Base-by-base conservation (phyloP, 1,140 invertebrate species). In the Drosophila pseudoananassae region DNA sequence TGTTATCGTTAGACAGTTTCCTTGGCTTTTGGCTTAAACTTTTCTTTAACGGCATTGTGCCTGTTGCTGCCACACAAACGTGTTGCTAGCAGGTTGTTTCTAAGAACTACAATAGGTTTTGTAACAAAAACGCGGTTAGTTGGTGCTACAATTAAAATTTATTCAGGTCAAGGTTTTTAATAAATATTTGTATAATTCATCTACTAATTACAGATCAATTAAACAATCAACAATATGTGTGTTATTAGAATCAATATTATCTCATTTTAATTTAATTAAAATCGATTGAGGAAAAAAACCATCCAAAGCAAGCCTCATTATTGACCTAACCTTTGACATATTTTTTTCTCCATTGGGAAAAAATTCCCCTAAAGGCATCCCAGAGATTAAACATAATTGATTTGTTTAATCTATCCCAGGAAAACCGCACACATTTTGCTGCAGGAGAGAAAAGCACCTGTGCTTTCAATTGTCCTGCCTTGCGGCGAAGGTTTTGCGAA, bases 1-100 rank as follows among this genome's bases (percentile, higher is more conserved):
- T 81, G 78, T 87, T 87, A 81, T 87, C 76, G 81, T 59, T 68
- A 63, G 63, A 45, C 51, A 45, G 46, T 38, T 59, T 50, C 27
- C 36, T 51, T 50, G 69, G 74, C 64, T 36, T 52, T 66, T 3
- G 25, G 25, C 38, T 3, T 76, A 43, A 49, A 40, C n/a, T 8
- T 65, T 51, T 50, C 31, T 43, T 73, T 53, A 57, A 33, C 45
- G 58, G 43, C 25, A 60, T 52, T 51, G 17, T 1, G 72, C 69
- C 81, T 85, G 85, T 84, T 82, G 76, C 80, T 60, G 64, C 27
- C 31, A 31, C 31, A 31, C 3, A 10, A 10, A 8, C 31, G 31
- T 31, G 31, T 31, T 31, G 9, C 31, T 9, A 31, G 9, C 31
- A 9, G 31, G 3, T 31, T 9, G 8, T 31, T 1, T 8, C 31